A percentile compares a stretch with the other conserved stretches of the same genome.
phyloP scores from a whole-genome alignment of 2,797 vertebrate species.

The Anguilla megastoma region DNA sequence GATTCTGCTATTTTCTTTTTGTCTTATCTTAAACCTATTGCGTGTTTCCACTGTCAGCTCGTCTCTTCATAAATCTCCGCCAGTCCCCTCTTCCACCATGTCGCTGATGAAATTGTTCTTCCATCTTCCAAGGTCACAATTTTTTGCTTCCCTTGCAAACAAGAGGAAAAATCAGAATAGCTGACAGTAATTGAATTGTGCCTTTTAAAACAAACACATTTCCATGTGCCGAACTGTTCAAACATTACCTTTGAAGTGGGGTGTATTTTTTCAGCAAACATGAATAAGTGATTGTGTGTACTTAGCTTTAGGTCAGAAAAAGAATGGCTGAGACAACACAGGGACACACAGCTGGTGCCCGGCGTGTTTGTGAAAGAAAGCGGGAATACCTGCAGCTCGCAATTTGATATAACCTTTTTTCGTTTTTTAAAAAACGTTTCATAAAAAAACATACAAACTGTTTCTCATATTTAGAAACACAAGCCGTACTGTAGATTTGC shows the following conservation, averaged over 20 bases:
- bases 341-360: not conserved
- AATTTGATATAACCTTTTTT: conserved; percentile 1
- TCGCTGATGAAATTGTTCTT: not conserved
- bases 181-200: conserved; percentile 18
- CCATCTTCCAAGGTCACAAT: conserved; percentile 1
- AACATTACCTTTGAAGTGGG: conserved; percentile 14
- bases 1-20: not conserved
- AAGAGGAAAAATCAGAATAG: not conserved
- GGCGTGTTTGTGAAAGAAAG: not conserved
- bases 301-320: conserved; percentile 15
- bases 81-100: not conserved
- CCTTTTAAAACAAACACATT: conserved; percentile 12
- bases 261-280: conserved; percentile 5
- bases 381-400: not conserved
- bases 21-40: not conserved
- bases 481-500: conserved; percentile 5
- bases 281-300: conserved; percentile 8
- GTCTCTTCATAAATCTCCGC: not conserved
- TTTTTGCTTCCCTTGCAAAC: not conserved
- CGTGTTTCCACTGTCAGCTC: not conserved
- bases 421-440: not conserved
- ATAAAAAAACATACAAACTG: not conserved
- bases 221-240: not conserved
- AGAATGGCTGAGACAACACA: not conserved
- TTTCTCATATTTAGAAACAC: not conserved